Base-by-base conservation (phyloP, 2,113 vertebrate species). In the Heterotis niloticus region DNA sequence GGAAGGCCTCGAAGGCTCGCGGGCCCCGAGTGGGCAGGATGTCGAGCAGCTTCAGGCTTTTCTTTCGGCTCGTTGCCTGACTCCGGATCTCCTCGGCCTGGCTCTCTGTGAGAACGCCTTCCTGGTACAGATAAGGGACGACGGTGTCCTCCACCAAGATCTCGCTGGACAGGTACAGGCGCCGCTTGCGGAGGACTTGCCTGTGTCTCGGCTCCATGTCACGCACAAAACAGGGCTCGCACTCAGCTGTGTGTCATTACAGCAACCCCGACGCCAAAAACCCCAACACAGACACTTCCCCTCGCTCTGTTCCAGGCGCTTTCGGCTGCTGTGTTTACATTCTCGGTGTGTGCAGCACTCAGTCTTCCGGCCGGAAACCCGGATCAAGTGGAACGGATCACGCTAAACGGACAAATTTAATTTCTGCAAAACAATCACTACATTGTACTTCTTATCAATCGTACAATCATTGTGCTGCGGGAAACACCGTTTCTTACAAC, bases 101-200 rank as follows among this genome's bases (percentile, higher is more conserved):
- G 11, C 84, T 84, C 75, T 91, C 90, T 0, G 94, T 96, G 29
- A 98, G 85, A 77, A 98, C 83, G 7, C 91, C 88, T 89, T 98
- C 97, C 88, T 98, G 96, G 83, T 92, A 96, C 83, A 99, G 92
- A 51, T 95, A 92, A 34, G 95, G 95, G 84, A 97, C 88, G 75
- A 98, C 89, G 1, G 92, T 62, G 59, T 95, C 95, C 1, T 93
- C 94, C 64, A 96, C 94, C 83, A 96, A 82, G 4, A 97, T 91
- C 83, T 96, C 92, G 0, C 90, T 88, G 76, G 93, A 92, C 67
- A 99, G 90, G 26, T 93, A 86, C 77, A 96, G 83, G 4, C 95
- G 91, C 77, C 94, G 83, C 0, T 87, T 91, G 70, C 94, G 93
- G 20, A 99, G 92, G 18, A 96, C 75, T 0, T 91, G 89, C 82